Percentiles rank a stretch among this genome's conserved stretches.
Evolutionary conservation across 2,888 invertebrate genomes (phyloP).

Genomic region (Molanna angustata): DNA sequence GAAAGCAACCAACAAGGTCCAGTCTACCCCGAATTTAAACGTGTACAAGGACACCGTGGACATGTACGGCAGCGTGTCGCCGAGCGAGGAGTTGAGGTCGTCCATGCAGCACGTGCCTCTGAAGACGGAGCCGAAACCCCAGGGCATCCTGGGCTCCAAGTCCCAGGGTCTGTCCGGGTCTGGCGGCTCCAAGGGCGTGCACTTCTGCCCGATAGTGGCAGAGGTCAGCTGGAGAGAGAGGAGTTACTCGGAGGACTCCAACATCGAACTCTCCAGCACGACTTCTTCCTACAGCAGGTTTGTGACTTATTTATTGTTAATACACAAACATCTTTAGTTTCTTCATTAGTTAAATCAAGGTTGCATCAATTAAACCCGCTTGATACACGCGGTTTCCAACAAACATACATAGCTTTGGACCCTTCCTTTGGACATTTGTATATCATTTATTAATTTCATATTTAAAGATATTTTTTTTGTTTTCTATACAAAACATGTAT

Average conservation of each 20-base stretch:
- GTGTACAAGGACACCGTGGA: constrained; percentile 37
- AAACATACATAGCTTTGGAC: too few species aligned
- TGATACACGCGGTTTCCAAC: too few species aligned
- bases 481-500: too few species aligned
- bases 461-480: too few species aligned
- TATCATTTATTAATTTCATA: too few species aligned
- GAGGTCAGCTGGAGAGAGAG: constrained; percentile 76
- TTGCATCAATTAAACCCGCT: too few species aligned
- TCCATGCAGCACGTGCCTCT: constrained; percentile 62
- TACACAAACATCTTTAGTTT: too few species aligned
- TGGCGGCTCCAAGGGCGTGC: constrained; percentile 62
- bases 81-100: constrained; percentile 51
- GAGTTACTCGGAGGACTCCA: constrained; percentile 45
- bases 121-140: constrained; percentile 44
- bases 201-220: constrained; percentile 76
- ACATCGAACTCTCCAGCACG: constrained; percentile 28
- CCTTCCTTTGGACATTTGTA: too few species aligned
- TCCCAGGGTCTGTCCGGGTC: constrained; percentile 47
- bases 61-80: constrained; percentile 34
- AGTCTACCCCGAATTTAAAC: constrained; percentile 62
- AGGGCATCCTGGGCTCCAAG: constrained; percentile 32
- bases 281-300: constrained; percentile 27
- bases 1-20: constrained; percentile 44
- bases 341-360: too few species aligned
- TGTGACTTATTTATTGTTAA: constrained; percentile 3